A percentile compares a stretch with the other conserved stretches of the same genome.
Evolutionary conservation across 2,888 invertebrate species (phyloP).

Genomic region (Drosophila histrio): DNA sequence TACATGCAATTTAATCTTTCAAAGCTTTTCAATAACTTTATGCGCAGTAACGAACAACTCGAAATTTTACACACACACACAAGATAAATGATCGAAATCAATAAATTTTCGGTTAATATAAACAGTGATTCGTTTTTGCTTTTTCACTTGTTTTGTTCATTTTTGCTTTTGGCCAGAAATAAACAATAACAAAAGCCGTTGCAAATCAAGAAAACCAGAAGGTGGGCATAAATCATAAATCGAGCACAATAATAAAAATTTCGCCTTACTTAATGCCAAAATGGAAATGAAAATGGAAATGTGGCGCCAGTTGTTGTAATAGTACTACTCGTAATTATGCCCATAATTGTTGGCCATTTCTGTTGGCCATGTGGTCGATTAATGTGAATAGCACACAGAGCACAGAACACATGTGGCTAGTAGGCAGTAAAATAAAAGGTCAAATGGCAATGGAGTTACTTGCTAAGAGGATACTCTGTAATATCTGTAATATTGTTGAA

Average conservation of each 20-base stretch:
- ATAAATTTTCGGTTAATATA: conserved; percentile 39
- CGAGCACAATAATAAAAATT: conserved; percentile 20
- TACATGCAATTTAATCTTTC: background rate
- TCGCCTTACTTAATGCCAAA: conserved; percentile 11
- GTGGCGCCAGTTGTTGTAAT: conserved; percentile 48
- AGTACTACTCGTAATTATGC: conserved; percentile 23
- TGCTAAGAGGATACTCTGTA: background rate
- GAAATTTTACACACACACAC: conserved; percentile 5
- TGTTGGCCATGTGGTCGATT: conserved; percentile 46
- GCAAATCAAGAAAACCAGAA: conserved; percentile 17
- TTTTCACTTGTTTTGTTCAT: conserved; percentile 1
- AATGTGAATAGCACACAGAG: conserved; percentile 1
- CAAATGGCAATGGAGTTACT: background rate
- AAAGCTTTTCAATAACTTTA: conserved; percentile 18
- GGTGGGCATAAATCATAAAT: conserved; percentile 37
- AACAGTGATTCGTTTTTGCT: conserved; percentile 23
- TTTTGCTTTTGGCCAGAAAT: conserved; percentile 11
- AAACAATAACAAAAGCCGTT: conserved; percentile 27
- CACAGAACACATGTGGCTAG: background rate
- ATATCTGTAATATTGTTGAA: background rate
- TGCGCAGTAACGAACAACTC: conserved; percentile 31
- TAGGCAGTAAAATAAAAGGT: conserved; percentile 29
- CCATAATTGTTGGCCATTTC: conserved; percentile 4
- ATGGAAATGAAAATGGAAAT: background rate
- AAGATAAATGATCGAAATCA: conserved; percentile 35